These are phyloP conservation scores for Balanococcus diminutus DNA, from an alignment of 2,888 invertebrate species.

Conservation along the genomic window DNA sequence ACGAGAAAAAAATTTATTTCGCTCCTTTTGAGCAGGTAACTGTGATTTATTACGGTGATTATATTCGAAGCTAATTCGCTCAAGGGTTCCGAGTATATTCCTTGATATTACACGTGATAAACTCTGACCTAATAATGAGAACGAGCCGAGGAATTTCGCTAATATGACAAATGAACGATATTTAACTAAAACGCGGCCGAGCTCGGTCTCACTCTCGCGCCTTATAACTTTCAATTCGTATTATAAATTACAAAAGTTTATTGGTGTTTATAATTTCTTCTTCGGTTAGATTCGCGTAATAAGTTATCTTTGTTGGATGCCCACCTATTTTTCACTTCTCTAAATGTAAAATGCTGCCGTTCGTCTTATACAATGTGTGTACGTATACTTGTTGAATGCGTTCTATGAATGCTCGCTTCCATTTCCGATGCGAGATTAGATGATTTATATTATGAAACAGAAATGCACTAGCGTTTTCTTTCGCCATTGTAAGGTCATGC, in stretches of 20 bases:
- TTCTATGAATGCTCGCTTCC: not conserved
- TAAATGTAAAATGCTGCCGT: not conserved
- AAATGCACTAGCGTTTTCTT: not conserved
- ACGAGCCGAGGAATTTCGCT: constrained; percentile 32
- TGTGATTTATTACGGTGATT: constrained; percentile 19
- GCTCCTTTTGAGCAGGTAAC: not conserved
- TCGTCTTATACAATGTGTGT: not conserved
- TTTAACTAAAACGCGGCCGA: not conserved
- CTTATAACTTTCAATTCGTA: constrained; percentile 21
- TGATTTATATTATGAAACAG: not conserved
- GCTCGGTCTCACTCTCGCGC: not conserved
- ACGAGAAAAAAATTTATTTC: not conserved
- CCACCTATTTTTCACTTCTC: not conserved
- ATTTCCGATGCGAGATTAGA: constrained; percentile 2
- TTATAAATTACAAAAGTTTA: constrained; percentile 40
- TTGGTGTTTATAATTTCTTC: constrained; percentile 41
- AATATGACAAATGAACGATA: constrained; percentile 40
- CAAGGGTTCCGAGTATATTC: not conserved
- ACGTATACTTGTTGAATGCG: not conserved
- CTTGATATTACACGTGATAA: constrained; percentile 27
- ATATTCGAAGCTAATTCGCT: constrained; percentile 36
- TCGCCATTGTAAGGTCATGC: not conserved
- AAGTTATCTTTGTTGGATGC: not conserved
- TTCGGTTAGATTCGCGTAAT: constrained; percentile 17
- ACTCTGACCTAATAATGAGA: constrained; percentile 8